Conservation (phyloP, 2,797 vertebrate species). For the Chaetophractus vellerosus region DNA sequence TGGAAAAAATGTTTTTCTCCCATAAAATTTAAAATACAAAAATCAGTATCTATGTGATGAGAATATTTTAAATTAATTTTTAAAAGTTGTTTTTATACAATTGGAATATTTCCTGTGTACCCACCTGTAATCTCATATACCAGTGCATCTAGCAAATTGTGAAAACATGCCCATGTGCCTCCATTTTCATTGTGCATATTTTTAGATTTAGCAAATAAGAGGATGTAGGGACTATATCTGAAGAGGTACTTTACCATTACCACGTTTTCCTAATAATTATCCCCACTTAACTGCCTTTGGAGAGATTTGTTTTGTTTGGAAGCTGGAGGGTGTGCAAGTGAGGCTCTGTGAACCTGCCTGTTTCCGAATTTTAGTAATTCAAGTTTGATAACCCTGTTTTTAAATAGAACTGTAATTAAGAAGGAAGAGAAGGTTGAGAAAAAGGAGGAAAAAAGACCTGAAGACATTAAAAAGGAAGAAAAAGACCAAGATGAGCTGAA, state of each 20-base stretch:
- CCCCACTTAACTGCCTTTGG: rapidly evolving
- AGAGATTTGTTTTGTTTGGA: not conserved
- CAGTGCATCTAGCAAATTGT: too few species aligned
- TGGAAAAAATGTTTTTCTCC: not conserved
- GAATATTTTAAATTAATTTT: not conserved
- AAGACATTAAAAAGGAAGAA: constrained; percentile 89
- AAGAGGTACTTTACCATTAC: not conserved
- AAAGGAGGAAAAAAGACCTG: constrained; percentile 91
- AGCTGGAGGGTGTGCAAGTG: not conserved
- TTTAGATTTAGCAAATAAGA: not conserved
- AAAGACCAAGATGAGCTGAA: constrained; percentile 92
- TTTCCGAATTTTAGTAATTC: not conserved
- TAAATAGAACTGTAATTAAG: constrained; percentile 85
- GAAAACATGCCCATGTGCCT: not conserved
- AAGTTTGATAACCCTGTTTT: constrained; percentile 30
- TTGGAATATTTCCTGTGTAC: not conserved
- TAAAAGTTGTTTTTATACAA: not conserved
- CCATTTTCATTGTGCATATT: not conserved
- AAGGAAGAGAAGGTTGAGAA: constrained; percentile 93
- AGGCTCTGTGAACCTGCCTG: too few species aligned
- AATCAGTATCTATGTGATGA: not conserved
- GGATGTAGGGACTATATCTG: not conserved
- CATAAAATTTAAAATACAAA: not conserved
- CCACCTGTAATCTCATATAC: rapidly evolving
- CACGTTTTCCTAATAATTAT: not conserved